phyloP scores from a whole-genome alignment of 2,888 invertebrate species.

The Aleiodes alternator region DNA sequence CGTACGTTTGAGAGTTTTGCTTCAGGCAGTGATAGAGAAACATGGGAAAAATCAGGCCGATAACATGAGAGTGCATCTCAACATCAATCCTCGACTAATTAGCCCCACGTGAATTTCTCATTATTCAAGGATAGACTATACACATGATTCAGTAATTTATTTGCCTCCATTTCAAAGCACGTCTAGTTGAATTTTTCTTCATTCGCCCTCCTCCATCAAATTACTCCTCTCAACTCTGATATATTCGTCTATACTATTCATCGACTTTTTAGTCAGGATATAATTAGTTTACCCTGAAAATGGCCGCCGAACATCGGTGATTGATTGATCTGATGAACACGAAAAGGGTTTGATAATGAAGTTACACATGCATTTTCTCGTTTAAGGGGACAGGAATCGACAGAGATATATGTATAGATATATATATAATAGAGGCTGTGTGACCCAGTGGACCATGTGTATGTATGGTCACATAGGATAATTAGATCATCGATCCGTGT shows the following conservation, averaged over 20 bases:
- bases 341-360: slow-evolving; percentile 50
- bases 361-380: slow-evolving; percentile 33
- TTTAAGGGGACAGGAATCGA: slow-evolving; percentile 15
- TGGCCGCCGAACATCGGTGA: slow-evolving; percentile 18
- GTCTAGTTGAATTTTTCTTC: slow-evolving; percentile 10
- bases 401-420: neutral
- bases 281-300: slow-evolving; percentile 27
- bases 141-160: neutral
- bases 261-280: neutral
- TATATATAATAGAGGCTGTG: neutral
- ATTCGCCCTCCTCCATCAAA: neutral
- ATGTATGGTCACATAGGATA: slow-evolving; percentile 41
- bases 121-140: neutral
- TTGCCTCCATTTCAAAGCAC: neutral
- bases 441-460: slow-evolving; percentile 22
- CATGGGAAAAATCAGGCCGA: neutral
- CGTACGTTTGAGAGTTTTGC: slow-evolving; percentile 5
- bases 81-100: slow-evolving; percentile 18
- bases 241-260: neutral
- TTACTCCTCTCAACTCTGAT: neutral
- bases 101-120: slow-evolving; percentile 11
- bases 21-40: neutral
- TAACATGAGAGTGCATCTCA: slow-evolving; percentile 1
- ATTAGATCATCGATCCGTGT: slow-evolving; percentile 58
- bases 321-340: slow-evolving; percentile 19